A percentile compares a stretch with the other conserved stretches of the same genome.
phyloP scores from a whole-genome alignment of 2,888 invertebrate species.

The Pharmacophagus antenor region DNA sequence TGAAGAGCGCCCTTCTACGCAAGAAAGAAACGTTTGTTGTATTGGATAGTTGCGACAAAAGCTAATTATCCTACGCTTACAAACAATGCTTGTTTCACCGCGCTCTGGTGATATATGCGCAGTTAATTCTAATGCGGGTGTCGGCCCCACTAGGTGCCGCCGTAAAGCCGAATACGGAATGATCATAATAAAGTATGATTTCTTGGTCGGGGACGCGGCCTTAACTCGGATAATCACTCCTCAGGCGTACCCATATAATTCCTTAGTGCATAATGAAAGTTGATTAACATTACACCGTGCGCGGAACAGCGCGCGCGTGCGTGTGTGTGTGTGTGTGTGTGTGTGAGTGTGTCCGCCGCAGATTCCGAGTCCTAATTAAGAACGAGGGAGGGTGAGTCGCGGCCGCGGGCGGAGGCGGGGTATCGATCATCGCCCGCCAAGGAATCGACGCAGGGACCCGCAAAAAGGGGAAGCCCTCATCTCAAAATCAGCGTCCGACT shows the following conservation, averaged over 20 bases:
- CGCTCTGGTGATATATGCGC: slow-evolving; percentile 65
- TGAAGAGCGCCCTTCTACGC: not conserved
- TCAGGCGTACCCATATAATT: slow-evolving; percentile 80
- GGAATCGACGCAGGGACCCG: slow-evolving; percentile 80
- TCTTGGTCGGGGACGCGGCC: slow-evolving; percentile 76
- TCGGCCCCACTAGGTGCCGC: slow-evolving; percentile 62
- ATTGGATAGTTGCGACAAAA: slow-evolving; percentile 48
- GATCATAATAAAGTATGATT: slow-evolving; percentile 80
- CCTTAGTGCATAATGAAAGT: slow-evolving; percentile 82
- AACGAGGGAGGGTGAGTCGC: slow-evolving; percentile 78
- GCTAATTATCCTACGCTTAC: slow-evolving; percentile 60
- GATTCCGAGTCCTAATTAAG: slow-evolving; percentile 93
- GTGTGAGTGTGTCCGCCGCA: slow-evolving; percentile 89
- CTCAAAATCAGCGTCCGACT: slow-evolving; percentile 76
- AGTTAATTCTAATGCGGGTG: slow-evolving; percentile 71
- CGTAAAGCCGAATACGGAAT: slow-evolving; percentile 66
- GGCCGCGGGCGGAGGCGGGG: slow-evolving; percentile 68
- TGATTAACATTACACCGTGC: slow-evolving; percentile 76
- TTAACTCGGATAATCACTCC: slow-evolving; percentile 78
- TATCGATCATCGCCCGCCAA: slow-evolving; percentile 79
- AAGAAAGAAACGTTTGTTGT: not conserved
- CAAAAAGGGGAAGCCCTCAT: slow-evolving; percentile 78
- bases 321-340: slow-evolving; percentile 78
- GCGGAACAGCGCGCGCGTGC: slow-evolving; percentile 27
- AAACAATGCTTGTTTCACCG: slow-evolving; percentile 60